phyloP scores from a whole-genome alignment of 2,113 vertebrate genomes.

The Chamaea fasciata region DNA sequence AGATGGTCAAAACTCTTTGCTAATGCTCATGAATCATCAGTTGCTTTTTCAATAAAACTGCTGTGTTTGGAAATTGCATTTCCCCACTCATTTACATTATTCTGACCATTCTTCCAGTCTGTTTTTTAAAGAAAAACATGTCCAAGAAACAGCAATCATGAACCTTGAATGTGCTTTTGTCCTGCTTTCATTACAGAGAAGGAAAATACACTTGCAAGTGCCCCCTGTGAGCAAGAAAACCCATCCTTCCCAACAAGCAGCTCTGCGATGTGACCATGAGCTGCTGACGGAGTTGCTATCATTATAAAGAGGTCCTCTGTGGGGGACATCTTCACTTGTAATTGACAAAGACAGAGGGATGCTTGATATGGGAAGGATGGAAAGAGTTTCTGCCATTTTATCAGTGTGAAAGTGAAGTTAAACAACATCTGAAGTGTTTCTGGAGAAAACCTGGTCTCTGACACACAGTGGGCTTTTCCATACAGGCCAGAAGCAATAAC shows the following conservation, averaged over 20 bases:
- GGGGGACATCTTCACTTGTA: constrained; percentile 79
- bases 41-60: neutral
- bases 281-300: constrained; percentile 63
- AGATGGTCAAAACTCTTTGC: constrained; percentile 15
- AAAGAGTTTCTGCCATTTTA: constrained; percentile 32
- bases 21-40: neutral
- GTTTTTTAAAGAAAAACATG: neutral
- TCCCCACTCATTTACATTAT: neutral
- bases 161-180: neutral
- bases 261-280: constrained; percentile 34
- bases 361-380: constrained; percentile 25
- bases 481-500: neutral
- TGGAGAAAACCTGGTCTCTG: constrained; percentile 24
- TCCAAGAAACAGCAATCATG: neutral
- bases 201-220: neutral
- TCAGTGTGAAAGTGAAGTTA: constrained; percentile 32
- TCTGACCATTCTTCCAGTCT: neutral
- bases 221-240: constrained; percentile 1
- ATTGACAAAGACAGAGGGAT: constrained; percentile 72
- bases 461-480: neutral
- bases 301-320: constrained; percentile 68
- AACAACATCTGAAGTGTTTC: neutral
- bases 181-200: neutral
- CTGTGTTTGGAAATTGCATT: constrained; percentile 11
- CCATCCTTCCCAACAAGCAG: constrained; percentile 11